Conservation (phyloP, 1,140 invertebrate genomes). For the Hypsibius dujardini region DNA sequence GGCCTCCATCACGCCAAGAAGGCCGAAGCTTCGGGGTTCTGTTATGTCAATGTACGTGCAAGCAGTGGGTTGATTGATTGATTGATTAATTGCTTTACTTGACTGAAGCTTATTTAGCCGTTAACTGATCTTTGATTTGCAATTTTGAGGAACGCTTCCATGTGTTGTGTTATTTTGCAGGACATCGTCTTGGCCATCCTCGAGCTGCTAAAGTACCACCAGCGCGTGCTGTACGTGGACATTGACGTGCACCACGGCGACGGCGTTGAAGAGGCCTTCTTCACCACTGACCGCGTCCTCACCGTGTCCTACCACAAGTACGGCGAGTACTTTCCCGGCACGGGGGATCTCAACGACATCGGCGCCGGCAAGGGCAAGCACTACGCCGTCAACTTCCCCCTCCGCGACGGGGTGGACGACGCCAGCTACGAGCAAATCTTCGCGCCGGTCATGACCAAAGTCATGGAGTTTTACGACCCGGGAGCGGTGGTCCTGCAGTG, state of each 20-base stretch:
- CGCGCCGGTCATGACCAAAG: conserved; percentile 30
- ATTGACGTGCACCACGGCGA: conserved; percentile 39
- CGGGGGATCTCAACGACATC: conserved; percentile 35
- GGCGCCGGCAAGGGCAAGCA: conserved; percentile 39
- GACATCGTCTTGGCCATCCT: conserved; percentile 38
- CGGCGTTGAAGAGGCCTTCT: conserved; percentile 38
- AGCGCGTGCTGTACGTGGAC: conserved; percentile 37
- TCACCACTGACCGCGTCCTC: conserved; percentile 37
- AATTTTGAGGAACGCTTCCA: too few relatives aligned
- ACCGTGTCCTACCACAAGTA: conserved; percentile 37
- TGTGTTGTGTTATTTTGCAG: neutral
- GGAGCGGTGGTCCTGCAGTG: conserved; percentile 60
- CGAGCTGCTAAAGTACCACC: conserved; percentile 37
- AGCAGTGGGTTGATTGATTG: too few relatives aligned
- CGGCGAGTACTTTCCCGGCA: conserved; percentile 37
- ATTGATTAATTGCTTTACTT: too few relatives aligned
- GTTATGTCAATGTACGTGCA: conserved; percentile 33
- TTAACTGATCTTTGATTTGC: neutral
- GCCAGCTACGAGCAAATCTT: conserved; percentile 36
- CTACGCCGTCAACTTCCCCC: conserved; percentile 40
- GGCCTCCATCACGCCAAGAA: conserved; percentile 39
- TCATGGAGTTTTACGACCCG: neutral
- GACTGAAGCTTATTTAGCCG: neutral
- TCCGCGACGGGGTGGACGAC: conserved; percentile 40
- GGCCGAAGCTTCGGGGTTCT: conserved; percentile 37